Conservation (phyloP, 2,888 invertebrate species). For the Blastobasis lacticolella region DNA sequence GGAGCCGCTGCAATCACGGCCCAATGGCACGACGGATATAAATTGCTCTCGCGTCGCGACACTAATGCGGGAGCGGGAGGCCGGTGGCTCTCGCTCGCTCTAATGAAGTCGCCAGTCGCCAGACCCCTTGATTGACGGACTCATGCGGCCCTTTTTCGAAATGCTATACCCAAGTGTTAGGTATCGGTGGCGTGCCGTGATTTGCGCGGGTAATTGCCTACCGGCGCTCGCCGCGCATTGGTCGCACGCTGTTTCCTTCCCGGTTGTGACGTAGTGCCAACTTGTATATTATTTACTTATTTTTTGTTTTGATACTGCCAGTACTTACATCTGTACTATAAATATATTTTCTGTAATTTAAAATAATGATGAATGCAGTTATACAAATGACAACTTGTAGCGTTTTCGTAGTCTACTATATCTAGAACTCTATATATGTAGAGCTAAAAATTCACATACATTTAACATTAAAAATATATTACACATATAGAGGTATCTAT, state of each 20-base stretch:
- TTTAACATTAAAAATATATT: no score
- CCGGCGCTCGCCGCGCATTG: constrained; percentile 27
- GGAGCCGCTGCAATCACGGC: constrained; percentile 75
- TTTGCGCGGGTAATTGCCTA: constrained; percentile 49
- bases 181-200: constrained; percentile 57
- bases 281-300: no score
- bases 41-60: constrained; percentile 71
- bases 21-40: constrained; percentile 76
- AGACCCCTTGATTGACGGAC: constrained; percentile 67
- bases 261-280: constrained; percentile 6
- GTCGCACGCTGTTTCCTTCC: constrained; percentile 23
- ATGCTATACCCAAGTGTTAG: constrained; percentile 46
- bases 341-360: no score
- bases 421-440: no score
- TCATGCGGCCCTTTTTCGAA: constrained; percentile 57
- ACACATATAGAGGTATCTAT: no score
- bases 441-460: no score
- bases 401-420: no score
- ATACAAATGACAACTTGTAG: no score
- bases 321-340: no score
- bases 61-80: constrained; percentile 52
- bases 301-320: no score
- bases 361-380: no score
- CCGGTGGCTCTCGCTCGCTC: constrained; percentile 39
- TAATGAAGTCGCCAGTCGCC: constrained; percentile 68